These are phyloP conservation scores for Antechinus stuartii DNA, from an alignment of 2,113 vertebrate genomes.

Conservation along the genomic window DNA sequence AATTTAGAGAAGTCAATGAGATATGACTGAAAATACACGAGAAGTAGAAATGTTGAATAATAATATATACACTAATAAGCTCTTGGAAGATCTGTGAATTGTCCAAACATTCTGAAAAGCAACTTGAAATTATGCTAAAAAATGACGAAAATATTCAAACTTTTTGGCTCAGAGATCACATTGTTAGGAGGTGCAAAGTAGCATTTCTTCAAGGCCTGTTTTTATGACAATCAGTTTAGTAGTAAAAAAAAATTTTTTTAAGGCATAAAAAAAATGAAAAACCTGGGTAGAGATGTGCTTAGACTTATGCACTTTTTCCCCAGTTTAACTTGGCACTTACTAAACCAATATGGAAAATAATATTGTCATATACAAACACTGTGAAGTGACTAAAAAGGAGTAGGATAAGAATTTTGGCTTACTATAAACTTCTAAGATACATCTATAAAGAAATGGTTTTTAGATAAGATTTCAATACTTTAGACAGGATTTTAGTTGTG, in stretches of 20 bases:
- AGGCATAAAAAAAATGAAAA: neutral
- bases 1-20: neutral
- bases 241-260: neutral
- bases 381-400: neutral
- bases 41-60: neutral
- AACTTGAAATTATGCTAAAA: neutral
- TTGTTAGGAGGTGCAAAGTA: neutral
- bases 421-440: neutral
- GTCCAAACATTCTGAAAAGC: neutral
- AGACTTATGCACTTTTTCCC: neutral
- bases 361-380: neutral
- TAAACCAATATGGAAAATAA: neutral
- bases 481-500: neutral
- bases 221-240: neutral
- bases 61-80: neutral
- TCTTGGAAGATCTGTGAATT: neutral
- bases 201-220: neutral
- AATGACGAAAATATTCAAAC: neutral
- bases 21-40: neutral
- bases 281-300: neutral
- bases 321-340: neutral
- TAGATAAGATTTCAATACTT: neutral
- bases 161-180: neutral
- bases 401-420: neutral
- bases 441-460: neutral